Base-by-base conservation (phyloP, 1,140 invertebrate genomes). In the Drosophila elegans region DNA sequence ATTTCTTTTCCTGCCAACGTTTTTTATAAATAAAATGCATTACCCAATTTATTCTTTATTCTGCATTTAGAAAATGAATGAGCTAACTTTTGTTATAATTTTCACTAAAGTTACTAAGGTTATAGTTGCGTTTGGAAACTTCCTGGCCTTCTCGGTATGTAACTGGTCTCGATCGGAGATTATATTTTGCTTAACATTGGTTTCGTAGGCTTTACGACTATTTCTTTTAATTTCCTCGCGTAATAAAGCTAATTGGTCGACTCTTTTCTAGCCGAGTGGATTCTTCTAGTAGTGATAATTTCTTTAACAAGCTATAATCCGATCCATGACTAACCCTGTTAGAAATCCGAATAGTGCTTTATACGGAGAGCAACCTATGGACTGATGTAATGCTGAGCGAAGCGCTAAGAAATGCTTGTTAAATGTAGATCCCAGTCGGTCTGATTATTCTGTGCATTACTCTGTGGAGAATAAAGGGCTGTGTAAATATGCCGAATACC, bases 371-470 rank as follows among this genome's bases (percentile, higher is more conserved):
- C 49, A 39, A 25, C 34, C 32, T 2, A 57, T 55, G 0, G 57
- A 49, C 11, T 74, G 52, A 41, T 73, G 69, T 4, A 51, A 11
- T 0, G 62, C 42, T 0, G 36, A 51, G 46, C 61, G 5, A 9
- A 78, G 29, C 5, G 62, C 56, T 25, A 66, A 10, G 61, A 45
- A 12, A 73, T 73, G 2, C 21, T 21, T 4, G 16, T 11, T 1
- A 74, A 9, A 52, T 78, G 9, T 12, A 4, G 2, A 41, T 78
- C 57, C 71, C 75, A 74, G 2, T 57, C 44, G 7, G 29, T 67
- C 11, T 78, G 75, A 21, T 78, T 21, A 21, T 21, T 21, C 16
- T 21, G 16, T 3, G 76, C 53, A 34, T 85, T 85, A 10, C 54
- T 49, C 10, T 76, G 61, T 10, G 76, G 74, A 7, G 51, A 44